Evolutionary conservation across 2,888 invertebrate species (phyloP).

Genomic region (Melanophora roralis): DNA sequence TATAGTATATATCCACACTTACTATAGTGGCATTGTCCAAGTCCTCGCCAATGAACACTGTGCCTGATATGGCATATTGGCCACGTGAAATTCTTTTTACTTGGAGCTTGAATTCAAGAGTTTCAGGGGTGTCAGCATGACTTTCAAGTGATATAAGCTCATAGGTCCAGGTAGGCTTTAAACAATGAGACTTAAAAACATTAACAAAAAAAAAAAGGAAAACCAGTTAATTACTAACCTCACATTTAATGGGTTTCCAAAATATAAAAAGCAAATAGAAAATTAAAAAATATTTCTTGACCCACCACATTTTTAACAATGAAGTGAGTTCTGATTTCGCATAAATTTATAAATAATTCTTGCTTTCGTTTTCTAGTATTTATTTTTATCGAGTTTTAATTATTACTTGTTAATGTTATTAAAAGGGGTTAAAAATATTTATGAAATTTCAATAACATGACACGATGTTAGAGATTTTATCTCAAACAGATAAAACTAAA

Average conservation of each 20-base stretch:
- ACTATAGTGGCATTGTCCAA: background rate
- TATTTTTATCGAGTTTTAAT: background rate
- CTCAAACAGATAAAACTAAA: no score
- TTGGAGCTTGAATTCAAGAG: background rate
- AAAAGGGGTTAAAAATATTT: background rate
- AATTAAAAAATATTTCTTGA: background rate
- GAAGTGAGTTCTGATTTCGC: background rate
- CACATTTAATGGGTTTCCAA: background rate
- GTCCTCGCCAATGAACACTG: background rate
- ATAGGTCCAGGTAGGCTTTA: background rate
- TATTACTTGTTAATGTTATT: background rate
- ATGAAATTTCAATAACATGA: no score
- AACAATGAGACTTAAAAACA: background rate
- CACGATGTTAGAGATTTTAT: no score
- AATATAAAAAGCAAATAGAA: background rate
- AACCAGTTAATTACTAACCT: background rate
- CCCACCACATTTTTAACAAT: background rate
- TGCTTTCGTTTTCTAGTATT: background rate
- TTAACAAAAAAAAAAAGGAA: background rate
- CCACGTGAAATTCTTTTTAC: background rate
- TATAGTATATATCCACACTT: background rate
- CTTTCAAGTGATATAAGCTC: background rate
- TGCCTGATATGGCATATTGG: background rate
- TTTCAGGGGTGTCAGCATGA: background rate
- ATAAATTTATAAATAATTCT: background rate